phyloP scores from a whole-genome alignment of 2,797 vertebrate species.

The Lagocephalus sceleratus region DNA sequence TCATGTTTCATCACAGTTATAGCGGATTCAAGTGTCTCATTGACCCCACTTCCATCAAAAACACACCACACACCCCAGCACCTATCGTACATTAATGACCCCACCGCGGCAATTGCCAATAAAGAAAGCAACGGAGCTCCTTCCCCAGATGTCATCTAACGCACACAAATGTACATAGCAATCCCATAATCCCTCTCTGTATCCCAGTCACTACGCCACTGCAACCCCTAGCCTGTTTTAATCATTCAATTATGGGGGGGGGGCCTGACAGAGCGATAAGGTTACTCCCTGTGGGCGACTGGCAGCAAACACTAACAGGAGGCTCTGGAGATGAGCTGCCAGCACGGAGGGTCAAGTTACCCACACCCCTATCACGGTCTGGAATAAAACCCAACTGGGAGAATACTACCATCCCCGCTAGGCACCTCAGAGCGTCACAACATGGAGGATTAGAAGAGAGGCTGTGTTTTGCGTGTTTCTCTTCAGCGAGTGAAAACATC shows the following conservation, averaged over 20 bases:
- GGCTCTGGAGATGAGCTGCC: conserved; percentile 55
- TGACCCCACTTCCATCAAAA: too few relatives aligned
- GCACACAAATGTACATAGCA: conserved; percentile 32
- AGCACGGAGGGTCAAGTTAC: conserved; percentile 57
- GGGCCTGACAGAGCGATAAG: conserved; percentile 52
- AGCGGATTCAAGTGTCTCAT: too few relatives aligned
- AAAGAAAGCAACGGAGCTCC: neutral
- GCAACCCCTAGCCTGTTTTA: conserved; percentile 52
- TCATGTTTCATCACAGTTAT: too few relatives aligned
- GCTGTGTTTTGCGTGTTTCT: conserved; percentile 6
- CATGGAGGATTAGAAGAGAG: conserved; percentile 21
- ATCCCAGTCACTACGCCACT: conserved; percentile 43
- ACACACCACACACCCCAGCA: too few relatives aligned
- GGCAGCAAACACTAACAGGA: conserved; percentile 55
- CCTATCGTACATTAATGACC: too few relatives aligned
- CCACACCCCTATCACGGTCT: conserved; percentile 49
- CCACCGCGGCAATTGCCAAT: too few relatives aligned
- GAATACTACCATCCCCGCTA: conserved; percentile 41
- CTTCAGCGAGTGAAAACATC: conserved; percentile 30
- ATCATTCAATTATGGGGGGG: conserved; percentile 70
- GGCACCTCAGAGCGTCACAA: conserved; percentile 55
- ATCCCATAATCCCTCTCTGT: conserved; percentile 41
- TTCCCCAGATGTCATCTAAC: neutral
- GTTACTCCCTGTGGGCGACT: conserved; percentile 63
- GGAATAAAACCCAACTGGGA: conserved; percentile 56